A percentile compares a stretch with the other conserved stretches of the same genome.
Conservation (phyloP, 1,140 invertebrate species). For the Procambarus virginalis region DNA sequence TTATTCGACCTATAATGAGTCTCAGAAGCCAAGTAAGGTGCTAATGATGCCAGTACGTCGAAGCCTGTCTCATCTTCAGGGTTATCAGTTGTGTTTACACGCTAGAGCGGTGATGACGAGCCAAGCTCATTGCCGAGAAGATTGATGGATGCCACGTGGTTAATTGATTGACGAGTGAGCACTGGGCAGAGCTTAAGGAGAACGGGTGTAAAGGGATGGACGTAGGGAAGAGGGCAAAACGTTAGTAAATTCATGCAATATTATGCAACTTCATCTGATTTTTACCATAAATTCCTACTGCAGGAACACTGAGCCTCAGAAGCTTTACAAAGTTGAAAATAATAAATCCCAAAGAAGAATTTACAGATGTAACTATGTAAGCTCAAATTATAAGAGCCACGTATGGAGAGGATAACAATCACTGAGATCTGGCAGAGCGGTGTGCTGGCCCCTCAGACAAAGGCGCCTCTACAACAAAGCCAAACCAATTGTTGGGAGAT, state of each 20-base stretch:
- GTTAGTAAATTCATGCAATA: neutral
- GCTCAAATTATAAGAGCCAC: too few species aligned
- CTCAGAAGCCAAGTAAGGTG: neutral
- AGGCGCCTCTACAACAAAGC: neutral
- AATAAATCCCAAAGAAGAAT: neutral
- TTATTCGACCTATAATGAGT: slow-evolving; percentile 34
- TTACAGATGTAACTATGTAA: too few species aligned
- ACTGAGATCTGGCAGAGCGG: neutral
- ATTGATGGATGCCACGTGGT: slow-evolving; percentile 33
- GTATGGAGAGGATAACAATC: neutral
- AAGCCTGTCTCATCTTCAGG: neutral
- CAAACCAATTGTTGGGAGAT: neutral
- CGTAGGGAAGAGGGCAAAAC: neutral
- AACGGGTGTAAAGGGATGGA: too few species aligned
- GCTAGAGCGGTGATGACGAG: slow-evolving; percentile 17
- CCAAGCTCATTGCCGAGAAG: slow-evolving; percentile 1
- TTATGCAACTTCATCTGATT: neutral
- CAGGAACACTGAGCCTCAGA: too few species aligned
- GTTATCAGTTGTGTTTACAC: slow-evolving; percentile 22
- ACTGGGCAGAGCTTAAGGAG: neutral
- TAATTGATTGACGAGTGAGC: slow-evolving; percentile 24
- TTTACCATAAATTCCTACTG: too few species aligned
- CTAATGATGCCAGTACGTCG: neutral
- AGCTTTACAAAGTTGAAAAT: too few species aligned
- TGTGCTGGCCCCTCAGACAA: neutral